These are phyloP conservation scores for Operophtera brumata DNA, from an alignment of 2,888 invertebrate species.

Conservation along the genomic window DNA sequence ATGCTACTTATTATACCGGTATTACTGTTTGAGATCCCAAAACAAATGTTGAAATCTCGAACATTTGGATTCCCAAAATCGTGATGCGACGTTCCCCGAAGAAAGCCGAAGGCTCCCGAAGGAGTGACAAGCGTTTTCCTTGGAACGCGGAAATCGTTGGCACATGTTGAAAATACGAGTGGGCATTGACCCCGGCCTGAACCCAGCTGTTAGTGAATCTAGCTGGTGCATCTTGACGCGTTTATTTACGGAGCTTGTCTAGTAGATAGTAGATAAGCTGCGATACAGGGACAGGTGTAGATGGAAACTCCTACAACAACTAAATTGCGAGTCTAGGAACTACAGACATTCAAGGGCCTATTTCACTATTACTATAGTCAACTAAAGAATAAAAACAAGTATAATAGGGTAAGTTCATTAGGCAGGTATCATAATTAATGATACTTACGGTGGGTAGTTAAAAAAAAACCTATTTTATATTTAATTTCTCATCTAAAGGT, in stretches of 20 bases:
- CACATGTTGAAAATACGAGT: conserved; percentile 79
- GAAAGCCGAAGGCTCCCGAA: conserved; percentile 64
- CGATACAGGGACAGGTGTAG: conserved; percentile 5
- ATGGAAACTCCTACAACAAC: background rate
- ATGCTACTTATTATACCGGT: too few species aligned
- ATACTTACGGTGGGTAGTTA: too few species aligned
- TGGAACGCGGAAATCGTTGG: conserved; percentile 79
- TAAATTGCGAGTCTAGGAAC: background rate
- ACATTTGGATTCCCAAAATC: conserved; percentile 24
- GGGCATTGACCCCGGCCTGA: conserved; percentile 76
- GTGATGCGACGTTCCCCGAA: conserved; percentile 50
- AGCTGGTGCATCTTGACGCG: conserved; percentile 65
- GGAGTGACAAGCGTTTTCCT: conserved; percentile 75
- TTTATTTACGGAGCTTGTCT: conserved; percentile 56
- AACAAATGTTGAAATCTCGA: conserved; percentile 11
- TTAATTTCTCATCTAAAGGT: too few species aligned
- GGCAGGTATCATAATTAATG: too few species aligned
- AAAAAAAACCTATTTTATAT: too few species aligned
- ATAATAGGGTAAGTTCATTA: too few species aligned
- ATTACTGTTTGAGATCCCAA: background rate
- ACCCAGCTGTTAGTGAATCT: conserved; percentile 75
- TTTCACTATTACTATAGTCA: too few species aligned
- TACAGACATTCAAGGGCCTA: too few species aligned
- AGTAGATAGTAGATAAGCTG: conserved; percentile 25
- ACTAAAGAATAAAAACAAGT: too few species aligned